Evolutionary conservation across 2,888 invertebrate genomes (phyloP).

Genomic region (Diaprepes abbreviatus): DNA sequence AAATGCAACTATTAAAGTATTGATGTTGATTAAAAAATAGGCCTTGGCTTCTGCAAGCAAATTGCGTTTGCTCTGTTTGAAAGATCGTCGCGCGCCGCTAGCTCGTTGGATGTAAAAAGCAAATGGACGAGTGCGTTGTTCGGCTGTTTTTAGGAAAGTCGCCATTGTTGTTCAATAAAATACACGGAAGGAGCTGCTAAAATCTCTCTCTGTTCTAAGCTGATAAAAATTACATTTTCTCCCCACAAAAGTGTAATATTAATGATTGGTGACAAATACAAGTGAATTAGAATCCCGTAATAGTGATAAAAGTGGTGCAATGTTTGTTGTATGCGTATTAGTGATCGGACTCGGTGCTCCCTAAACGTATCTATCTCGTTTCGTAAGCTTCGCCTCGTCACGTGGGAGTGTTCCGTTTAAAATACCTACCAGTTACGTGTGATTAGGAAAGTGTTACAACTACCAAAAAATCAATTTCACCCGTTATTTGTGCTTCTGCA

Average conservation of each 20-base stretch:
- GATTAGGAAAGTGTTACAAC: conserved; percentile 38
- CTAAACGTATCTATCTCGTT: conserved; percentile 56
- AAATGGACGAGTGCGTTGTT: conserved; percentile 65
- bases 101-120: conserved; percentile 51
- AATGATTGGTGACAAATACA: conserved; percentile 22
- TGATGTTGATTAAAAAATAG: conserved; percentile 51
- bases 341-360: conserved; percentile 57
- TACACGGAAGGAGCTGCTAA: conserved; percentile 55
- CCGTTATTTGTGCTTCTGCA: not conserved
- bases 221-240: conserved; percentile 14
- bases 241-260: conserved; percentile 14
- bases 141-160: conserved; percentile 65
- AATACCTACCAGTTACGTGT: conserved; percentile 50
- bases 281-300: conserved; percentile 54
- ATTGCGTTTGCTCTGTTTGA: conserved; percentile 63
- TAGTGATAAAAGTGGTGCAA: conserved; percentile 66
- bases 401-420: conserved; percentile 61
- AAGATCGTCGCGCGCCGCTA: conserved; percentile 60
- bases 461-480: conserved; percentile 34
- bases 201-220: not conserved
- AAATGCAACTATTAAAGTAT: conserved; percentile 23
- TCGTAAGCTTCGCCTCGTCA: conserved; percentile 63
- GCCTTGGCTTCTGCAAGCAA: conserved; percentile 57
- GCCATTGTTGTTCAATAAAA: conserved; percentile 67
- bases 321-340: conserved; percentile 66